phyloP scores from a whole-genome alignment of 2,888 invertebrate genomes.

The Nemotelus pantherinus region DNA sequence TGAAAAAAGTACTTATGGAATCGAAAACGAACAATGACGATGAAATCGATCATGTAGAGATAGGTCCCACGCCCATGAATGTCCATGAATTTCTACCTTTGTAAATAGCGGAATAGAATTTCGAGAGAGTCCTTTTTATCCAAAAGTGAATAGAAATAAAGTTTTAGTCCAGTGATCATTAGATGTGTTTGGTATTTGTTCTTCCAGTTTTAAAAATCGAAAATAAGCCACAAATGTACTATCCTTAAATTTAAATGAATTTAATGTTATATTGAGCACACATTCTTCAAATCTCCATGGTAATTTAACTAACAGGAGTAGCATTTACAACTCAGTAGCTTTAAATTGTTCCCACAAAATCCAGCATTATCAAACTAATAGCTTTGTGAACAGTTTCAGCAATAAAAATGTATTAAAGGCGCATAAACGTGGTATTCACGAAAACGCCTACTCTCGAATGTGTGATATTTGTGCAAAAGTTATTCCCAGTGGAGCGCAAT shows the following conservation, averaged over 20 bases:
- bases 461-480: conserved; percentile 64
- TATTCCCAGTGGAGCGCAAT: conserved; percentile 60
- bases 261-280: too few relatives aligned
- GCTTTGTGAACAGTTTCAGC: conserved; percentile 56
- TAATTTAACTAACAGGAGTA: not conserved
- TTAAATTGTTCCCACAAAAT: not conserved
- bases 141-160: too few relatives aligned
- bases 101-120: conserved; percentile 37
- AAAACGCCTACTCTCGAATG: conserved; percentile 59
- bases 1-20: conserved; percentile 20
- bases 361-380: not conserved
- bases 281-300: too few relatives aligned
- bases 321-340: not conserved
- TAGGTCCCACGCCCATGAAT: not conserved
- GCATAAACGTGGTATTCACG: conserved; percentile 59
- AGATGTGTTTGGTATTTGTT: too few relatives aligned
- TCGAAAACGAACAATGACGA: not conserved
- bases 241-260: too few relatives aligned
- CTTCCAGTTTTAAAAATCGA: too few relatives aligned
- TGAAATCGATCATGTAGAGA: not conserved
- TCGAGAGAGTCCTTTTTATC: too few relatives aligned
- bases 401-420: conserved; percentile 57
- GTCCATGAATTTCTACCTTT: not conserved
- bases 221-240: too few relatives aligned
- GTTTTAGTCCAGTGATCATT: too few relatives aligned